A percentile compares a stretch with the other conserved stretches of the same genome.
phyloP scores from a whole-genome alignment of 2,888 invertebrate genomes.

The Pardosa pseudoannulata region DNA sequence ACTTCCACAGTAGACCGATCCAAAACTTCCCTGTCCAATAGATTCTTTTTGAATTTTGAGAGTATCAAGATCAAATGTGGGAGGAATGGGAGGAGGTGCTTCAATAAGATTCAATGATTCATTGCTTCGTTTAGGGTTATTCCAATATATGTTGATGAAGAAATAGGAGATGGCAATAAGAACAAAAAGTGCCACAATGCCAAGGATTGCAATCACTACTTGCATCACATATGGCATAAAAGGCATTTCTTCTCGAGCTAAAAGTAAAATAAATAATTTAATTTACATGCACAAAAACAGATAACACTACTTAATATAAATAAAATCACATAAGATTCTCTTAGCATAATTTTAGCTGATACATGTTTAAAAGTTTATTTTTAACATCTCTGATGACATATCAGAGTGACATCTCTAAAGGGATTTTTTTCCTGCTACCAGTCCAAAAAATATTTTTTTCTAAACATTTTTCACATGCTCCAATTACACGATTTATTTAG shows the following conservation, averaged over 20 bases:
- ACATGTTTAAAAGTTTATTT: too few relatives aligned
- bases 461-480: too few relatives aligned
- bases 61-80: constrained; percentile 84
- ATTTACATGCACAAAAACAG: too few relatives aligned
- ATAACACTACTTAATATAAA: too few relatives aligned
- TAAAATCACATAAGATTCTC: too few relatives aligned
- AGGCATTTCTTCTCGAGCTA: constrained; percentile 4
- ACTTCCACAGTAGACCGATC: constrained; percentile 90
- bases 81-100: constrained; percentile 80
- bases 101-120: constrained; percentile 66
- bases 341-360: too few relatives aligned
- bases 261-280: too few relatives aligned
- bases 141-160: constrained; percentile 18
- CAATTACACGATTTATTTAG: too few relatives aligned
- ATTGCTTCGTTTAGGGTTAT: constrained; percentile 42
- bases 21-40: constrained; percentile 86
- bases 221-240: constrained; percentile 20
- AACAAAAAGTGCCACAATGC: constrained; percentile 4
- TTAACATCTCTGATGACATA: too few relatives aligned
- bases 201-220: constrained; percentile 5
- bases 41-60: constrained; percentile 84
- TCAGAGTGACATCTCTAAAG: too few relatives aligned
- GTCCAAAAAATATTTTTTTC: too few relatives aligned
- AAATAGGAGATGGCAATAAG: constrained; percentile 21
- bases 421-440: too few relatives aligned